Conservation (phyloP, 2,888 invertebrate species). For the Apamea monoglypha region DNA sequence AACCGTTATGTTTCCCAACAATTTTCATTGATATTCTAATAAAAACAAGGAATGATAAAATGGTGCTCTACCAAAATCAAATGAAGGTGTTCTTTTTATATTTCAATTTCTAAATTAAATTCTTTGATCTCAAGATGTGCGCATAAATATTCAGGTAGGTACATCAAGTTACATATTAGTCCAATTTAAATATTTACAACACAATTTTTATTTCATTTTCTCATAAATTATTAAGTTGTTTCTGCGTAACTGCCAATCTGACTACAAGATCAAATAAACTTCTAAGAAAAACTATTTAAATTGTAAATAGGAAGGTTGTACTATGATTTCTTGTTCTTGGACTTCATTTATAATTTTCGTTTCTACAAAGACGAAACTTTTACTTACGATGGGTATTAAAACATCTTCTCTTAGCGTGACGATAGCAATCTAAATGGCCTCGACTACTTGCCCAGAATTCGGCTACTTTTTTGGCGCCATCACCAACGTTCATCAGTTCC, state of each 20-base stretch:
- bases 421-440: too few species aligned
- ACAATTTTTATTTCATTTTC: neutral
- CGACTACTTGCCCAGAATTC: too few species aligned
- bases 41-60: neutral
- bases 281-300: neutral
- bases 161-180: neutral
- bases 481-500: too few species aligned
- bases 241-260: neutral
- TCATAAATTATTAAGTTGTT: neutral
- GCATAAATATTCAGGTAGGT: neutral
- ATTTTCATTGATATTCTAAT: neutral
- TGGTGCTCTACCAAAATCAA: neutral
- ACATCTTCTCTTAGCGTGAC: neutral
- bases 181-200: conserved; percentile 19
- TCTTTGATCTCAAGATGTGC: conserved; percentile 8
- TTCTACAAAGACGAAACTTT: neutral
- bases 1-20: neutral
- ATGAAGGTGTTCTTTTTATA: neutral
- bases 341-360: neutral
- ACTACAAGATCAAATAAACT: neutral
- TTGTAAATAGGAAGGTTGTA: neutral
- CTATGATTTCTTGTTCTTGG: neutral
- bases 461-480: too few species aligned
- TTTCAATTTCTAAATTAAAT: conserved; percentile 23
- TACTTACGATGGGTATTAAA: neutral